Conservation (phyloP, 2,113 vertebrate genomes). For the Panthera leo region DNA sequence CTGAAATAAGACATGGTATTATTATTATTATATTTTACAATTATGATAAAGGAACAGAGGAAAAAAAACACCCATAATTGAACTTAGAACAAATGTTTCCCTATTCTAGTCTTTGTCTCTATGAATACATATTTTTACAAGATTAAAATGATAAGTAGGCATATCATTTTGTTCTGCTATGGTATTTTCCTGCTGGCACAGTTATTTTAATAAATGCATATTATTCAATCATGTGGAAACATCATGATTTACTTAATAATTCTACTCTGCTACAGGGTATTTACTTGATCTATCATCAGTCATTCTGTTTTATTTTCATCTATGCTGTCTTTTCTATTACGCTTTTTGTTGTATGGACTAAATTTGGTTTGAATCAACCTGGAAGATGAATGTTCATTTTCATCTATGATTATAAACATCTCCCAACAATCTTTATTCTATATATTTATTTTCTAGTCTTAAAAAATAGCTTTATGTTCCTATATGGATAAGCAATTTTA, state of each 20-base stretch:
- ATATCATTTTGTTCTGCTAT: conserved; percentile 55
- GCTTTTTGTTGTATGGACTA: conserved; percentile 9
- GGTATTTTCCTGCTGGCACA: conserved; percentile 52
- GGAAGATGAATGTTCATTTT: conserved; percentile 55
- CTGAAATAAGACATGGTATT: conserved; percentile 30
- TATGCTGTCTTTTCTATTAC: conserved; percentile 17
- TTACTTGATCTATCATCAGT: conserved; percentile 48
- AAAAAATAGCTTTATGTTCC: not conserved
- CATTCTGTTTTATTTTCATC: conserved; percentile 41
- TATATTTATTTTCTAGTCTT: not conserved
- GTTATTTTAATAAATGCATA: conserved; percentile 63
- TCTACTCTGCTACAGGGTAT: conserved; percentile 14
- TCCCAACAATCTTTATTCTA: not conserved
- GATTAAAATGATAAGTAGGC: conserved; percentile 52
- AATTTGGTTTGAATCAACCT: conserved; percentile 44
- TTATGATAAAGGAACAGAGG: conserved; percentile 30
- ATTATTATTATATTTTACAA: conserved; percentile 39
- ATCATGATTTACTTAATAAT: conserved; percentile 62
- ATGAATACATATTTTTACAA: conserved; percentile 48
- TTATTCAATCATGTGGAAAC: conserved; percentile 55
- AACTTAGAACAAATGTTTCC: conserved; percentile 47
- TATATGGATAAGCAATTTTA: conserved; percentile 23
- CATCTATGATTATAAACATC: conserved; percentile 8
- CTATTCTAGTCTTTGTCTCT: conserved; percentile 30
- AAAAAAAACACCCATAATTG: conserved; percentile 35